phyloP scores from a whole-genome alignment of 2,888 invertebrate species.

The Noctuana brunneofusca region DNA sequence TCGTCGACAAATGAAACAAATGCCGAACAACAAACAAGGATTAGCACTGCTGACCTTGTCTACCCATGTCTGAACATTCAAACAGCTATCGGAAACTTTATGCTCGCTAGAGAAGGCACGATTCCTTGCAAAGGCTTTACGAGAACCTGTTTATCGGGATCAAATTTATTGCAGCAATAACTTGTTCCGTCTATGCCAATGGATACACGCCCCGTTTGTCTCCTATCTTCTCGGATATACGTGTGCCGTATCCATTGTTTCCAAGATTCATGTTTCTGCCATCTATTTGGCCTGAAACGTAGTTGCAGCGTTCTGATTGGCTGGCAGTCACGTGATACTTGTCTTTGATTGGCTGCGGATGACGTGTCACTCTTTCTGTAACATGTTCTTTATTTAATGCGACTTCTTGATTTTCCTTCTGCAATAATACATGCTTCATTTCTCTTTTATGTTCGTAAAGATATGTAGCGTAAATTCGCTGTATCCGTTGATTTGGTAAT shows the following conservation, averaged over 20 bases:
- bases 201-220: constrained; percentile 34
- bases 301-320: constrained; percentile 14
- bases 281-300: constrained; percentile 12
- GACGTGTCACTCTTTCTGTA: background rate
- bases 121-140: constrained; percentile 51
- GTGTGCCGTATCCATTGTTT: constrained; percentile 27
- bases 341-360: constrained; percentile 12
- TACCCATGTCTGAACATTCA: constrained; percentile 21
- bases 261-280: constrained; percentile 24
- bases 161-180: constrained; percentile 64
- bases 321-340: constrained; percentile 3
- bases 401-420: background rate
- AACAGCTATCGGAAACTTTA: constrained; percentile 32
- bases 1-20: background rate
- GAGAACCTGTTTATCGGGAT: constrained; percentile 57
- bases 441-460: background rate
- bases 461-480: background rate
- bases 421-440: background rate
- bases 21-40: constrained; percentile 4
- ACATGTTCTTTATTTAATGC: background rate
- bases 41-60: constrained; percentile 11
- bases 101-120: constrained; percentile 25
- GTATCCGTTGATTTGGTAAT: background rate
- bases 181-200: constrained; percentile 42
- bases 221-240: constrained; percentile 31